Evolutionary conservation across 2,888 invertebrate genomes (phyloP).

Genomic region (Noctua pronuba): DNA sequence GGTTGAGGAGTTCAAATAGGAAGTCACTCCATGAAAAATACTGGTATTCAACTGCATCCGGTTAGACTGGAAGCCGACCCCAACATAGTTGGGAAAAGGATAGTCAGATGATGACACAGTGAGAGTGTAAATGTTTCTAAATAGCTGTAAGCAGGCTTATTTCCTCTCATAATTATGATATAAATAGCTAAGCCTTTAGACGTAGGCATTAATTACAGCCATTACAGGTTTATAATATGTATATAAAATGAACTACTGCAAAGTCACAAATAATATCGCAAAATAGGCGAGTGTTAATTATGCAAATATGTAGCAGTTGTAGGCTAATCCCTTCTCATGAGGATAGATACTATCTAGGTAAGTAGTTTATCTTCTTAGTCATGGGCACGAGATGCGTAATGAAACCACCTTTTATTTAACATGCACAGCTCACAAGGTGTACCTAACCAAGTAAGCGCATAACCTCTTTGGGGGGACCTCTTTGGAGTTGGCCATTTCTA

Average conservation of each 20-base stretch:
- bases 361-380: neutral
- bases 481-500: too few relatives aligned
- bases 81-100: neutral
- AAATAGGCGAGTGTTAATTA: neutral
- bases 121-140: neutral
- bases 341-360: neutral
- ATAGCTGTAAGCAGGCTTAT: neutral
- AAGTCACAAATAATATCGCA: neutral
- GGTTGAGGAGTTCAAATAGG: neutral
- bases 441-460: neutral
- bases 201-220: neutral
- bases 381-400: neutral
- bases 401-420: slow-evolving; percentile 9
- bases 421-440: neutral
- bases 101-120: neutral
- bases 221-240: neutral
- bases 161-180: neutral
- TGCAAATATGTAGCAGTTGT: neutral
- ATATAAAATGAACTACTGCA: neutral
- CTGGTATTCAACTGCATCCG: neutral
- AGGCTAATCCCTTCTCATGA: neutral
- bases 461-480: too few relatives aligned
- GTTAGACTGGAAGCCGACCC: neutral
- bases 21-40: neutral
- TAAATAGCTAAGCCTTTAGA: too few relatives aligned